Evolutionary conservation across 2,888 invertebrate genomes (phyloP).

Genomic region (Erannis defoliaria): DNA sequence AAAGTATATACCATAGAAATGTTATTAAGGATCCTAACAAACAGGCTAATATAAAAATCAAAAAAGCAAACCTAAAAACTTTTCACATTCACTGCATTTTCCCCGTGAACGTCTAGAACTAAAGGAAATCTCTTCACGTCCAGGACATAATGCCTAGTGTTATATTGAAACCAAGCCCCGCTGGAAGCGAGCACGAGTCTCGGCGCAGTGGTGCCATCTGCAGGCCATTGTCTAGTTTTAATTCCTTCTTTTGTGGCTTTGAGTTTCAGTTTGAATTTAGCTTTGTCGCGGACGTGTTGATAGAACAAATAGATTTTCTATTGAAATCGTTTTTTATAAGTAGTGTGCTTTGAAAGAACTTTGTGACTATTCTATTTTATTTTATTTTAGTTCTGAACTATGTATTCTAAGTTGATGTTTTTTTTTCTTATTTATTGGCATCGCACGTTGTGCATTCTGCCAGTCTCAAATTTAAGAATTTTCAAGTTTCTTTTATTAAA

Average conservation of each 20-base stretch:
- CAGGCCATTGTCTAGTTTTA: constrained; percentile 26
- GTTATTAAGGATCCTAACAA: too few species aligned
- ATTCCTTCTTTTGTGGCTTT: constrained; percentile 23
- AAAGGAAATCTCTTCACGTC: constrained; percentile 2
- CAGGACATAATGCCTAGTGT: constrained; percentile 12
- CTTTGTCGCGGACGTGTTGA: not conserved
- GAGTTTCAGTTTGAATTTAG: constrained; percentile 1
- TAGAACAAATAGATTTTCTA: not conserved
- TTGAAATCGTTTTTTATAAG: not conserved
- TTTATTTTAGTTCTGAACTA: too few species aligned
- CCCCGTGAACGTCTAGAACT: not conserved
- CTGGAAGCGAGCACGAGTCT: not conserved
- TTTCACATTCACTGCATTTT: not conserved
- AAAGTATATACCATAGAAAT: too few species aligned
- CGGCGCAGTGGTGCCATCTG: constrained; percentile 24
- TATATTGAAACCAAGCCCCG: constrained; percentile 3
- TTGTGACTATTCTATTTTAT: too few species aligned
- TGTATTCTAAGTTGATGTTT: too few species aligned
- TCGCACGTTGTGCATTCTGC: too few species aligned
- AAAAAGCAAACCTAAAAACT: too few species aligned
- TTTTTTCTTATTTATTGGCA: too few species aligned
- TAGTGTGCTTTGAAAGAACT: not conserved
- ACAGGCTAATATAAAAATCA: too few species aligned
- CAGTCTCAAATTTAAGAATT: too few species aligned
- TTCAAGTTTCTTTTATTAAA: too few species aligned